Evolutionary conservation across 2,797 vertebrate species (phyloP), one percentile per base, ranked within the genome.

Genomic region (Macropodus opercularis): DNA sequence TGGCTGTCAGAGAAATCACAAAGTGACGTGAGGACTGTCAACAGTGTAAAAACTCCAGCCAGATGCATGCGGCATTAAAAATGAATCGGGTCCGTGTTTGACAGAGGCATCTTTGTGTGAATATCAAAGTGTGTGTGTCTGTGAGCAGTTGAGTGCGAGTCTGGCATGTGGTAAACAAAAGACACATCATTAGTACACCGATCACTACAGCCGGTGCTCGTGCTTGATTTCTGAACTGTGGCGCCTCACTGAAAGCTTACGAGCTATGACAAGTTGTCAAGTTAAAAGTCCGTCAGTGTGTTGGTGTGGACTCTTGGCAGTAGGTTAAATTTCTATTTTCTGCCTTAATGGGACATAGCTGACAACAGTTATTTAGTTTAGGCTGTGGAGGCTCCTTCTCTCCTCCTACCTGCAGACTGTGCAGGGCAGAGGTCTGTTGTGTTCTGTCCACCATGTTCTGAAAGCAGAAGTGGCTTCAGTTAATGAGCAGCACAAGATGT

Each of bases 151-250:
- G 31, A 21, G n/a, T 22, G 24, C 43, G 67, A 19, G 39, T 22
- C 26, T 15, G 49, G 67, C 27, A 27, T 43, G 56, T 24, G 34
- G 46, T 69, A 71, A 76, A 81, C 70, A 75, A 75, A 65, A 77
- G 24, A 36, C 24, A 26, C 60, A 51, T 76, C 71, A 79, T 83
- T 83, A 83, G 54, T 49, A 60, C 52, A 54, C 48, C 52, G 48
- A 47, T 73, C 61, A 54, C 38, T 44, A 6, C 22, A 24, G 26
- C 58, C 42, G 2, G 17, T 7, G 59, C 49, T 53, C 18, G 41
- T 38, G 32, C 27, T 36, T 54, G 46, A 47, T 13, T 43, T 66
- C 8, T 57, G 32, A 69, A 57, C 32, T 36, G 54, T 61, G 41
- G 43, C 68, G 57, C 55, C 0, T 12, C 38, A n/a, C 41, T 47